phyloP scores from a whole-genome alignment of 2,888 invertebrate species.

The Brachypalpus laphriformis region DNA sequence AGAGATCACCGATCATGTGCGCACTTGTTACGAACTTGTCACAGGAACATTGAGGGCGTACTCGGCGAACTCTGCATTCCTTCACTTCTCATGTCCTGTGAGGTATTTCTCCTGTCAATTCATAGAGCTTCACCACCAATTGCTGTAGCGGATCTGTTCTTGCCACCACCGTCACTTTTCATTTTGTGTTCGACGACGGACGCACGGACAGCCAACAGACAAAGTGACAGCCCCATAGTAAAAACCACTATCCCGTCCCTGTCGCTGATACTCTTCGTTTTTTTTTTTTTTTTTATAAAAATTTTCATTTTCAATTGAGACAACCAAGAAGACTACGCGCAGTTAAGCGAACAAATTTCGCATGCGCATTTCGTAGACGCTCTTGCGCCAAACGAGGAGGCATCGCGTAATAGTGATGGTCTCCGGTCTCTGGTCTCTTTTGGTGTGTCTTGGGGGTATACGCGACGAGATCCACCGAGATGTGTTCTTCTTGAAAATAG shows the following conservation, averaged over 20 bases:
- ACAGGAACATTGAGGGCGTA: constrained; percentile 70
- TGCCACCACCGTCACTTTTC: constrained; percentile 50
- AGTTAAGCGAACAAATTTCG: constrained; percentile 66
- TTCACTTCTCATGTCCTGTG: constrained; percentile 60
- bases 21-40: constrained; percentile 73
- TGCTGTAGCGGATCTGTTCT: no score
- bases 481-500: constrained; percentile 70
- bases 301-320: constrained; percentile 69
- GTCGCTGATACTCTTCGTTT: constrained; percentile 14
- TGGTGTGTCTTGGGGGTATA: constrained; percentile 37
- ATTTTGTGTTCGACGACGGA: constrained; percentile 38
- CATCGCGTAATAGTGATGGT: constrained; percentile 49
- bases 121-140: constrained; percentile 30
- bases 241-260: constrained; percentile 31
- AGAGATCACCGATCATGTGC: constrained; percentile 72
- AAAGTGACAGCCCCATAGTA: constrained; percentile 61
- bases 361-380: constrained; percentile 74
- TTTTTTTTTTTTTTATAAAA: constrained; percentile 42
- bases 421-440: constrained; percentile 41
- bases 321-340: constrained; percentile 28
- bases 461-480: constrained; percentile 44
- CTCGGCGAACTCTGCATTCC: constrained; percentile 47
- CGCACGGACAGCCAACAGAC: constrained; percentile 53
- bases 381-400: constrained; percentile 66
- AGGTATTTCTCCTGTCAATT: constrained; percentile 64